Evolutionary conservation across 1,140 invertebrate species (phyloP).

Genomic region (Drosophila sp.): DNA sequence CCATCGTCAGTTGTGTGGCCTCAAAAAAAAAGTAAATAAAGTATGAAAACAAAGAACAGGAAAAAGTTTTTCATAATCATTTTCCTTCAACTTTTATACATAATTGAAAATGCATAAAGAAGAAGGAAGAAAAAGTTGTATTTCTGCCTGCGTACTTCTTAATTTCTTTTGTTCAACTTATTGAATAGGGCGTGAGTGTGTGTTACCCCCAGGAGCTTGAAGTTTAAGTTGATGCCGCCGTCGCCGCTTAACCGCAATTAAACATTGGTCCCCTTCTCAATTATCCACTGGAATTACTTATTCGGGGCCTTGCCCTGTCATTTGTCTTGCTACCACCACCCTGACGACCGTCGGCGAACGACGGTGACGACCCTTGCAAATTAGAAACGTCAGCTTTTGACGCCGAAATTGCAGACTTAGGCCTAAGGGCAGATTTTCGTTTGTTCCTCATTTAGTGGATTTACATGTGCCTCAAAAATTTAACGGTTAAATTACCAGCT

Average conservation of each 20-base stretch:
- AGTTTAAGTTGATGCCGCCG: conserved; percentile 49
- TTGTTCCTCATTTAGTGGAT: conserved; percentile 39
- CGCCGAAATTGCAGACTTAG: conserved; percentile 61
- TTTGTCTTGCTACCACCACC: conserved; percentile 69
- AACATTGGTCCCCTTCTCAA: conserved; percentile 44
- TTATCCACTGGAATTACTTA: conserved; percentile 56
- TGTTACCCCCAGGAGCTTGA: conserved; percentile 56
- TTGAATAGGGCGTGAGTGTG: conserved; percentile 70
- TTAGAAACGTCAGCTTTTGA: conserved; percentile 80
- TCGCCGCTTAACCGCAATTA: conserved; percentile 75
- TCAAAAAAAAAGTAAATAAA: conserved; percentile 32
- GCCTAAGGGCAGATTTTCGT: conserved; percentile 56
- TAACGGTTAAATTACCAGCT: conserved; percentile 44
- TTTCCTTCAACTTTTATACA: conserved; percentile 51
- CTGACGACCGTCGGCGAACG: conserved; percentile 31
- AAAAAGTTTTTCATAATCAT: conserved; percentile 42
- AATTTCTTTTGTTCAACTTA: conserved; percentile 68
- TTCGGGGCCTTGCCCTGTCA: conserved; percentile 59
- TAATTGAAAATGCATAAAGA: conserved; percentile 76
- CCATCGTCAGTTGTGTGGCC: conserved; percentile 30
- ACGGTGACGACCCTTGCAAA: conserved; percentile 51
- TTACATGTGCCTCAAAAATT: conserved; percentile 63
- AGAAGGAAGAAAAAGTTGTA: conserved; percentile 13
- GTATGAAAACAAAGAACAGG: conserved; percentile 16
- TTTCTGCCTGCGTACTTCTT: conserved; percentile 15